Evolutionary conservation across 2,113 vertebrate genomes (phyloP).

Genomic region (Triplophysa dalaica): DNA sequence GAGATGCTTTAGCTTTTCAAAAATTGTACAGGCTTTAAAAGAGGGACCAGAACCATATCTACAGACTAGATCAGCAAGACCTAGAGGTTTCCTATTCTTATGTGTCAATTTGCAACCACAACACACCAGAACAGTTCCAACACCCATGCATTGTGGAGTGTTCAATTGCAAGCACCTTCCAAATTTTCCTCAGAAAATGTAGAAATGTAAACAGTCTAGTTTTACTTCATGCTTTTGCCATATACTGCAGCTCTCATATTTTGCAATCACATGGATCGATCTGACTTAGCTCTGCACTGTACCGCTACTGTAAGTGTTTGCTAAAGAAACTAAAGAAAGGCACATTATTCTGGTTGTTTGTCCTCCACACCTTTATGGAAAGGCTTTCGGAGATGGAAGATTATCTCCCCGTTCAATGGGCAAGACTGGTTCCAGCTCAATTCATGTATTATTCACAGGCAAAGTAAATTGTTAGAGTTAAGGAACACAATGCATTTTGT

Average conservation of each 20-base stretch:
- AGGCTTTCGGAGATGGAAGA: slow-evolving; percentile 75
- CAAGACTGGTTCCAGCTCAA: slow-evolving; percentile 70
- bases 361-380: slow-evolving; percentile 77
- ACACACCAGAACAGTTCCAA: not conserved
- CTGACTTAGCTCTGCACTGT: slow-evolving; percentile 50
- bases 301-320: slow-evolving; percentile 62
- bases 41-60: not conserved
- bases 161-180: not conserved
- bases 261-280: not conserved
- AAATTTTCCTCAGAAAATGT: not conserved
- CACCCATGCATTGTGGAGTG: not conserved
- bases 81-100: not conserved
- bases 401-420: slow-evolving; percentile 76
- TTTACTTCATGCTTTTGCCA: slow-evolving; percentile 1
- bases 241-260: not conserved
- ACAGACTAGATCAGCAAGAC: not conserved
- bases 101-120: not conserved
- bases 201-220: not conserved
- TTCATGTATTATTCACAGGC: slow-evolving; percentile 81
- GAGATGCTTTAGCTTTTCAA: no score
- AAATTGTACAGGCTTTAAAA: not conserved
- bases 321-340: slow-evolving; percentile 70
- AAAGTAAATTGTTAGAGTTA: slow-evolving; percentile 82
- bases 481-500: slow-evolving; percentile 82
- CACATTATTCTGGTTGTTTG: slow-evolving; percentile 74